phyloP scores from a whole-genome alignment of 2,797 vertebrate species.

The Myotis daubentonii region DNA sequence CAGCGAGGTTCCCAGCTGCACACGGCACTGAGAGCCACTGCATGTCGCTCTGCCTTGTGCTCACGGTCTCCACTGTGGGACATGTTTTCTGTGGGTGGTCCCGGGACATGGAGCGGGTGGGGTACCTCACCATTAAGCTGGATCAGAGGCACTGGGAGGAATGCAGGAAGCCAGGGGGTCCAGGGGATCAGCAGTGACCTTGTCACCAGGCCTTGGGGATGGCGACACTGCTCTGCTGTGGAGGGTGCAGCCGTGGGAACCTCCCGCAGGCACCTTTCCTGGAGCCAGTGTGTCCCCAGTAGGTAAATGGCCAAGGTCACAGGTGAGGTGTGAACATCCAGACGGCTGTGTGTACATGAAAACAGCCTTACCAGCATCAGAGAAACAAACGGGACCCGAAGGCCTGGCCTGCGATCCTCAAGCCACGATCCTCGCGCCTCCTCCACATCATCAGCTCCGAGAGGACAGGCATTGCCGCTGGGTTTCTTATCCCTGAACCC shows the following conservation, averaged over 20 bases:
- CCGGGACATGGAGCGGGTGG: background rate
- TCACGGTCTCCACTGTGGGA: background rate
- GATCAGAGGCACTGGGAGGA: background rate
- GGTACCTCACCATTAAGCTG: rapidly evolving
- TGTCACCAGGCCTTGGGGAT: rapidly evolving
- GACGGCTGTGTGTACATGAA: background rate
- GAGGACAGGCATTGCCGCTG: rapidly evolving
- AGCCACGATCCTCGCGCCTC: background rate
- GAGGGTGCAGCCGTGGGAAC: rapidly evolving
- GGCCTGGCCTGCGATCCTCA: too few species aligned
- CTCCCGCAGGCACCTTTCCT: background rate
- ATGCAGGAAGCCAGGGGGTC: background rate
- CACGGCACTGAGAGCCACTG: background rate
- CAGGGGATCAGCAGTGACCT: background rate
- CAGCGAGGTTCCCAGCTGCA: background rate
- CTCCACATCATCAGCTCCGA: rapidly evolving
- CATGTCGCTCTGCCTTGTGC: background rate
- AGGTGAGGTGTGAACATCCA: background rate
- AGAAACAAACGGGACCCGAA: background rate
- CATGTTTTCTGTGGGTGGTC: background rate
- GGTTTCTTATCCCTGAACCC: background rate
- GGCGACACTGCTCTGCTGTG: background rate
- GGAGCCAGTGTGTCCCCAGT: background rate
- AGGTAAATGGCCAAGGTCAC: background rate
- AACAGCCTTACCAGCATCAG: background rate